phyloP scores from a whole-genome alignment of 1,140 invertebrate genomes.

The Polypedilum vanderplanki region DNA sequence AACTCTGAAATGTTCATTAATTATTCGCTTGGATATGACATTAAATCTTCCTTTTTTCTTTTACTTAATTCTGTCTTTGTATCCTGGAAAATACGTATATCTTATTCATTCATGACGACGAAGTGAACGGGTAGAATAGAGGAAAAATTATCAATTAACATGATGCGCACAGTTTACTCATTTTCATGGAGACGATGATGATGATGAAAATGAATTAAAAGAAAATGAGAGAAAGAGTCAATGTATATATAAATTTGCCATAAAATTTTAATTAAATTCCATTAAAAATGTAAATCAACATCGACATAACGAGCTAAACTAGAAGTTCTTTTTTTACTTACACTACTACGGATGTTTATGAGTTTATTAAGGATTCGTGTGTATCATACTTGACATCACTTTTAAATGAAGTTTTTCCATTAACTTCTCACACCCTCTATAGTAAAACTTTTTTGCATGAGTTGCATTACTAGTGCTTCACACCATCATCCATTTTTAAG shows the following conservation, averaged over 20 bases:
- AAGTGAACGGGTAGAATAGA: not conserved
- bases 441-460: not conserved
- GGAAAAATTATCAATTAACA: constrained; percentile 25
- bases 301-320: not conserved
- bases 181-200: not conserved
- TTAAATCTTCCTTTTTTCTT: not conserved
- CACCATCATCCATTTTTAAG: not conserved
- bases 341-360: no score
- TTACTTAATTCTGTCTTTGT: not conserved
- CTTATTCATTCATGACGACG: not conserved
- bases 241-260: constrained; percentile 23
- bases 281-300: constrained; percentile 28
- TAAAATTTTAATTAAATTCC: constrained; percentile 29
- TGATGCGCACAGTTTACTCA: not conserved
- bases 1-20: not conserved
- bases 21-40: not conserved
- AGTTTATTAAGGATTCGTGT: no score
- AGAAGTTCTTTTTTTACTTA: no score
- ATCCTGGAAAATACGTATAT: not conserved
- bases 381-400: not conserved
- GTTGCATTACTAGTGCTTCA: not conserved
- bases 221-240: not conserved
- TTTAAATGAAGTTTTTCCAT: not conserved
- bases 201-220: not conserved
- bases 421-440: not conserved